Base-by-base conservation (phyloP, 2,888 invertebrate species). In the Argyresthia goedartella region DNA sequence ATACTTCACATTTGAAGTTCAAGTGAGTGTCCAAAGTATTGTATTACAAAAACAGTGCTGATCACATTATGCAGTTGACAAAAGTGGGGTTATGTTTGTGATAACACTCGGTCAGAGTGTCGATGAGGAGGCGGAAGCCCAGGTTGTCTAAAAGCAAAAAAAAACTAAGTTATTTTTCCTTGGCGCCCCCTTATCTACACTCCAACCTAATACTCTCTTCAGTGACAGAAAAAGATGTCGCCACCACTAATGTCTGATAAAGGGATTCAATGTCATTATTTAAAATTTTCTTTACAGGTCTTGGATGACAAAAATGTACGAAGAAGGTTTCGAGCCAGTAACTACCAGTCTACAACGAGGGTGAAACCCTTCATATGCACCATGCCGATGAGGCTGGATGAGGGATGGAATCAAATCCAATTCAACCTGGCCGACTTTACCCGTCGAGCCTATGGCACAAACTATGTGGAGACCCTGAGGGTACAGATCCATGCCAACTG, bases 301-400 rank as follows among this genome's bases (percentile, higher is more conserved):
- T 87, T 98, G 63, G 98, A 98, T 80, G 97, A 98, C 76, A 97
- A 97, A 79, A 95, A 96, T 81, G 95, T 97, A 42, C 88, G 95
- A 56, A 84, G 98, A 67, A 75, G 91, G 59, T 96, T 98, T 78
- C 88, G 97, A 61, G 95, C 97, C 7, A 97, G 97, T 68, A 98
- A 98, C 81, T 98, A 96, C 78, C 97, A 98, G 72, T 96, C 96
- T 43, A 95, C 95, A 11, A 98, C 97, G 1, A 86, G 96, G 65
- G 95, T 98, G 9, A 96, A 96, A 73, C 96, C 97, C n/a, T 98
- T 98, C 73, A 98, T 98, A 65, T 97, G 97, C 68, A 96, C 97
- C 8, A 97, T 98, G 97, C 98, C 98, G 0, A 94, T 98, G 92
- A 88, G 97, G 54, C 86, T 98, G 56, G 95, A 96, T 65, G 95